Evolutionary conservation across 2,113 vertebrate genomes (phyloP).

Genomic region (Zosterops lateralis): DNA sequence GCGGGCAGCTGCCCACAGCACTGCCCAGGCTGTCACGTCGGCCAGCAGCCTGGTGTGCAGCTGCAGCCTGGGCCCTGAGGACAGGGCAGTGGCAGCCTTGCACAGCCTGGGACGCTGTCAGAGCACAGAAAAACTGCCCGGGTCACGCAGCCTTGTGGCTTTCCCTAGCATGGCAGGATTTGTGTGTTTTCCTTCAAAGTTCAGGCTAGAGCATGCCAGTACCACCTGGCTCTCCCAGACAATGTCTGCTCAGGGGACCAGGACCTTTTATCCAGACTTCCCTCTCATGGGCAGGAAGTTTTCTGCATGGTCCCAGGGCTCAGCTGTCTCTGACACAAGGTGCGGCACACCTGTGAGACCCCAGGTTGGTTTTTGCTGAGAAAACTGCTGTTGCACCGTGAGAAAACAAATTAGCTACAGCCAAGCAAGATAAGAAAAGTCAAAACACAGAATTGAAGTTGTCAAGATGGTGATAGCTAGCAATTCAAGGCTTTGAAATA

Average conservation of each 20-base stretch:
- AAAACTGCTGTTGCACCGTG: not conserved
- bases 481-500: not conserved
- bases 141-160: not conserved
- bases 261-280: not conserved
- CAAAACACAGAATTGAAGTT: not conserved
- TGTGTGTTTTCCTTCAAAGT: not conserved
- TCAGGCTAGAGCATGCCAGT: not conserved
- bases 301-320: not conserved
- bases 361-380: not conserved
- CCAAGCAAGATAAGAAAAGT: not conserved
- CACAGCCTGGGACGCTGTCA: not conserved
- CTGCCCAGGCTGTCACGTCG: slow-evolving; percentile 7
- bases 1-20: not conserved
- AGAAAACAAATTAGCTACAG: not conserved
- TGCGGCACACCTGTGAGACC: not conserved
- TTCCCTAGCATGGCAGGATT: accelerated
- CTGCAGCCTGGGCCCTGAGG: not conserved
- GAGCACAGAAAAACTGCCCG: accelerated
- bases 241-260: not conserved
- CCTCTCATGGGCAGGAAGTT: not conserved
- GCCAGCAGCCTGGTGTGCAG: not conserved
- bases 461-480: not conserved
- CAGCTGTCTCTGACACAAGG: not conserved
- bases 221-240: accelerated
- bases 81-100: slow-evolving; percentile 9